Evolutionary conservation across 2,113 vertebrate genomes (phyloP).

Genomic region (Dicentrarchus labrax): DNA sequence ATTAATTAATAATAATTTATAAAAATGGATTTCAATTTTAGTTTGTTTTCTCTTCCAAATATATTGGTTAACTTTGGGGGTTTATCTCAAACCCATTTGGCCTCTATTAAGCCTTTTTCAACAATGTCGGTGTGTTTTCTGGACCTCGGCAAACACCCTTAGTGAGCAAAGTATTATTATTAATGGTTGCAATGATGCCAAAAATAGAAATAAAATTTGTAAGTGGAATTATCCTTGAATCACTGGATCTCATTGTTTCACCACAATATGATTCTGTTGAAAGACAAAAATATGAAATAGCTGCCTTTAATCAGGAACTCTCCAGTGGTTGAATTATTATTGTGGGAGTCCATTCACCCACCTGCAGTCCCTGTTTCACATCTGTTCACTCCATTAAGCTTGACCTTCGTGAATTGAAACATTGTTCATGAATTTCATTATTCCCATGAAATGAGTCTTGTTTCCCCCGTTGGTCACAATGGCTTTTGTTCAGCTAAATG

Average conservation of each 20-base stretch:
- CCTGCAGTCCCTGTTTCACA: slow-evolving; percentile 28
- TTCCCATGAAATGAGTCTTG: slow-evolving; percentile 50
- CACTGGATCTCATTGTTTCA: background rate
- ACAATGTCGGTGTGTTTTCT: background rate
- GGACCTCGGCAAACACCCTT: background rate
- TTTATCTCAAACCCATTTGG: background rate
- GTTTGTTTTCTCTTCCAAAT: background rate
- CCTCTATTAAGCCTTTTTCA: background rate
- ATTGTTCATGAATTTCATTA: slow-evolving; percentile 60
- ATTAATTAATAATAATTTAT: no score
- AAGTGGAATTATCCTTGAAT: background rate
- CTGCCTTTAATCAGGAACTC: background rate
- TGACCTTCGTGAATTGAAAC: slow-evolving; percentile 61
- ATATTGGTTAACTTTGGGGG: background rate
- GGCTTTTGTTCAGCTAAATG: slow-evolving; percentile 62
- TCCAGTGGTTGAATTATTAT: background rate
- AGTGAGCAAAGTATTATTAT: background rate
- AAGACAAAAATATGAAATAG: background rate
- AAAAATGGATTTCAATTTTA: no score
- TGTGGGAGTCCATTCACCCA: slow-evolving; percentile 15
- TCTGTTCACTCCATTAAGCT: slow-evolving; percentile 34
- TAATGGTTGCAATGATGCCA: background rate
- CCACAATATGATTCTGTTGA: background rate
- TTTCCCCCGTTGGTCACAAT: slow-evolving; percentile 59
- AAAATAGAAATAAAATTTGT: background rate